Conservation (phyloP, 2,113 vertebrate species). For the Laterallus jamaicensis region DNA sequence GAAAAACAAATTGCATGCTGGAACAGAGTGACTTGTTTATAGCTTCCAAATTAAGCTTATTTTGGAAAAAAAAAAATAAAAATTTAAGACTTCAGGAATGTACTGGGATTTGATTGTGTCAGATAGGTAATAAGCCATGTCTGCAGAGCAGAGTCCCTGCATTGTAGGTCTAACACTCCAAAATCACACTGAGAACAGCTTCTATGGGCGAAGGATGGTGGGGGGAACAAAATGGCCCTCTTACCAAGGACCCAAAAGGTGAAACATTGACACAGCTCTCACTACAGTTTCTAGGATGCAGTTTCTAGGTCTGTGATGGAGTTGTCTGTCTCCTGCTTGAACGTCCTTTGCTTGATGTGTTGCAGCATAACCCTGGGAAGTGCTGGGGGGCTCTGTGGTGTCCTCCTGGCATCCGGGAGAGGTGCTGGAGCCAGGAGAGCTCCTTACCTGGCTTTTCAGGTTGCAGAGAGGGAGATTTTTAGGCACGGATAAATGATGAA, state of each 20-base stretch:
- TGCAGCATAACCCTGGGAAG: neutral
- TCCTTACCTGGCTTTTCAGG: neutral
- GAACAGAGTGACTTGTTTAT: neutral
- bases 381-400: neutral
- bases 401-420: neutral
- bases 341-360: neutral
- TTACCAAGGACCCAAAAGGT: neutral
- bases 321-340: neutral
- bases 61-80: neutral
- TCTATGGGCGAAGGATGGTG: neutral
- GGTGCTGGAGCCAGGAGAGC: neutral
- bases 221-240: neutral
- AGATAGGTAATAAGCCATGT: neutral
- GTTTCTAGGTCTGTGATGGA: neutral
- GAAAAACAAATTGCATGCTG: conserved; percentile 3
- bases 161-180: neutral
- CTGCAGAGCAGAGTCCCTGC: neutral
- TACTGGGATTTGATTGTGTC: neutral
- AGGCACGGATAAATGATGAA: neutral
- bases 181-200: neutral
- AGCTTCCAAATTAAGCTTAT: neutral
- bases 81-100: neutral
- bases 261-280: neutral
- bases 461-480: neutral
- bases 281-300: neutral